Evolutionary conservation across 2,888 invertebrate species (phyloP).

Genomic region (Ectemnius continuus): DNA sequence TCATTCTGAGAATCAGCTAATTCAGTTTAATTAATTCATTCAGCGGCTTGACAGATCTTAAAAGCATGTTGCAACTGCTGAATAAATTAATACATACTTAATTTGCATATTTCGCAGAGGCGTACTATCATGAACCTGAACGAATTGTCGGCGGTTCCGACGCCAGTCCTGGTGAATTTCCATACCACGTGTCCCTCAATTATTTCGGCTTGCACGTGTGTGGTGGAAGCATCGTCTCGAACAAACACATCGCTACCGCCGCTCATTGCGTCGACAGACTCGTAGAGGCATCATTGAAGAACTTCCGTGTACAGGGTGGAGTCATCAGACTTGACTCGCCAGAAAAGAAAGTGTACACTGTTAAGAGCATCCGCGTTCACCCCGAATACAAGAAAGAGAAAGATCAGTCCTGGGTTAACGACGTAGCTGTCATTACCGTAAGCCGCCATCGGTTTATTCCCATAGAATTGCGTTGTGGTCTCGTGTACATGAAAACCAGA

Average conservation of each 20-base stretch:
- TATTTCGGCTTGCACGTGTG: slow-evolving; percentile 51
- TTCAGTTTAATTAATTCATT: too few species aligned
- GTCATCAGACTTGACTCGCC: background rate
- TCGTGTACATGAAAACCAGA: background rate
- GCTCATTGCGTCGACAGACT: slow-evolving; percentile 58
- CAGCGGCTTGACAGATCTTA: too few species aligned
- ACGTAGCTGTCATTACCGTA: slow-evolving; percentile 55
- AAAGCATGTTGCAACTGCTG: too few species aligned
- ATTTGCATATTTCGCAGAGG: slow-evolving; percentile 15
- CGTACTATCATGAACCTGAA: slow-evolving; percentile 38
- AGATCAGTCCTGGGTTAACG: slow-evolving; percentile 42
- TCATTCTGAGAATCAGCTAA: too few species aligned
- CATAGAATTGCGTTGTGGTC: background rate
- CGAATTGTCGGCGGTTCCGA: slow-evolving; percentile 57
- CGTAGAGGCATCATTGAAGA: background rate
- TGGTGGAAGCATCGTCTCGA: slow-evolving; percentile 60
- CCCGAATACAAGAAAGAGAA: slow-evolving; percentile 26
- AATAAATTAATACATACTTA: too few species aligned
- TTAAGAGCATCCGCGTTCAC: slow-evolving; percentile 23
- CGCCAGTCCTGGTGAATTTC: slow-evolving; percentile 55
- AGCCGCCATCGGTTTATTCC: slow-evolving; percentile 12
- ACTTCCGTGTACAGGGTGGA: slow-evolving; percentile 37
- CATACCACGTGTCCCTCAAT: slow-evolving; percentile 63
- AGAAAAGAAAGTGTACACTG: slow-evolving; percentile 35
- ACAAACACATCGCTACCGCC: slow-evolving; percentile 61